A percentile compares a stretch with the other conserved stretches of the same genome.
phyloP scores from a whole-genome alignment of 2,888 invertebrate genomes.

The Alsophila aescularia region DNA sequence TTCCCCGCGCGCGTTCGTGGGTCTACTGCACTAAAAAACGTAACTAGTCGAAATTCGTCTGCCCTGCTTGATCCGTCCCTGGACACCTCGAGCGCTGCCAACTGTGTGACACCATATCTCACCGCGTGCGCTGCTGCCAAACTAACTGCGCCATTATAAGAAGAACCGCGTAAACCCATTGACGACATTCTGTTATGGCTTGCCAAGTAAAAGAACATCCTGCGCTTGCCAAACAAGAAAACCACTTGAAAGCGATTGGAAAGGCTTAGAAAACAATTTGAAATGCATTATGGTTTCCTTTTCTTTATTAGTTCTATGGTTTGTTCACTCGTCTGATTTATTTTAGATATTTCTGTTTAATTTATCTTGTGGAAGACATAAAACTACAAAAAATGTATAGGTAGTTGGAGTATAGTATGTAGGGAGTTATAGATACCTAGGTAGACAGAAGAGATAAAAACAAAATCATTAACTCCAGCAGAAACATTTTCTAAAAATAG shows the following conservation, averaged over 20 bases:
- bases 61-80: conserved; percentile 36
- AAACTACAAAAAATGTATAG: conserved; percentile 6
- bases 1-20: too few species aligned
- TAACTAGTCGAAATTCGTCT: too few species aligned
- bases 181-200: conserved; percentile 18
- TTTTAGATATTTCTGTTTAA: background rate
- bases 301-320: background rate
- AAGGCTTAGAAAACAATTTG: background rate
- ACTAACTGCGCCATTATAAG: conserved; percentile 36
- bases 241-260: conserved; percentile 3
- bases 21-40: too few species aligned
- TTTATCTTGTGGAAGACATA: conserved; percentile 7
- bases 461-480: too few species aligned
- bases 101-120: conserved; percentile 52
- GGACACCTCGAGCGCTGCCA: conserved; percentile 47
- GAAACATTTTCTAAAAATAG: conserved; percentile 11
- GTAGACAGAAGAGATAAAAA: conserved; percentile 7
- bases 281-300: background rate
- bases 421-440: too few species aligned
- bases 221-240: conserved; percentile 11
- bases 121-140: conserved; percentile 34
- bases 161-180: conserved; percentile 16
- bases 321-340: background rate
- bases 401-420: too few species aligned
- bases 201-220: conserved; percentile 21